phyloP scores from a whole-genome alignment of 2,113 vertebrate species.

The Tonatia bakeri region DNA sequence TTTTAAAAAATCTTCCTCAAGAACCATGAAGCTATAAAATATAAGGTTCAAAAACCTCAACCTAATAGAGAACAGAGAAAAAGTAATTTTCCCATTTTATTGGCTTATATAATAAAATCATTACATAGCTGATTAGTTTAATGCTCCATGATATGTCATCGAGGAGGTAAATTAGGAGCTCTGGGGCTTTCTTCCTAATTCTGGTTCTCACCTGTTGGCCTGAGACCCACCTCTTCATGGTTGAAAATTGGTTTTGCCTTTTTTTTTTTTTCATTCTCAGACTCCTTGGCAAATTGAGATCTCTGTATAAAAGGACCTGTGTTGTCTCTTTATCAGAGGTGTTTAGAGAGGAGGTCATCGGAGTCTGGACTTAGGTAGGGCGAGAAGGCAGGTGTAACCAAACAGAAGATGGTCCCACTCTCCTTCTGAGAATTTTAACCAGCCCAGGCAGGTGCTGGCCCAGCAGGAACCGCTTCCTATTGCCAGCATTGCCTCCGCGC shows the following conservation, averaged over 20 bases:
- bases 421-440: neutral
- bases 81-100: constrained; percentile 58
- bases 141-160: neutral
- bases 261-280: neutral
- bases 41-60: constrained; percentile 43
- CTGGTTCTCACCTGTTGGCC: neutral
- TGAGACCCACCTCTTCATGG: neutral
- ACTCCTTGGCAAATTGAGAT: neutral
- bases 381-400: neutral
- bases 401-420: neutral
- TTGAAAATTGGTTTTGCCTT: neutral
- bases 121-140: constrained; percentile 55
- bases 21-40: constrained; percentile 42
- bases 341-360: neutral
- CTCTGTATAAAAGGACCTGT: neutral
- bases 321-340: neutral
- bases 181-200: neutral
- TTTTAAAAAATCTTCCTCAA: neutral
- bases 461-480: fast-evolving
- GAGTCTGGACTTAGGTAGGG: neutral
- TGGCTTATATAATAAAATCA: constrained; percentile 65
- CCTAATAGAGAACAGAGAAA: constrained; percentile 46
- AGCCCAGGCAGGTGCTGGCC: neutral
- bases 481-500: fast-evolving
- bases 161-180: constrained; percentile 18